phyloP scores from a whole-genome alignment of 2,888 invertebrate species.

The Stenichneumon culpator region DNA sequence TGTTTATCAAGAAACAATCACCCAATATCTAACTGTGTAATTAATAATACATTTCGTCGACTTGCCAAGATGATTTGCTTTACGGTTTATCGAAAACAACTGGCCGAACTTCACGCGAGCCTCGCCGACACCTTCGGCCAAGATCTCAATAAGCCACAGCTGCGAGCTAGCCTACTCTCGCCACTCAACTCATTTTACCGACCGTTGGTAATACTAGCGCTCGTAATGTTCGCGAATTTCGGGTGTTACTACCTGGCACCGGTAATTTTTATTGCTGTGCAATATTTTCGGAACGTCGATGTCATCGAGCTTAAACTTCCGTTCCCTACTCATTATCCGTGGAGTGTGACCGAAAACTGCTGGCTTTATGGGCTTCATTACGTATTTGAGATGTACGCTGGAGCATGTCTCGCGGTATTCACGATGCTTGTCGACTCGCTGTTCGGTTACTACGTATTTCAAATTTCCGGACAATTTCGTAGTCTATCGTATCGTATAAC shows the following conservation, averaged over 20 bases:
- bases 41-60: background rate
- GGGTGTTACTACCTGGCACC: conserved; percentile 41
- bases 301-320: conserved; percentile 56
- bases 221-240: no score
- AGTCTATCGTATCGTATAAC: conserved; percentile 50
- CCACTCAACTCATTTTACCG: conserved; percentile 13
- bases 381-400: conserved; percentile 59
- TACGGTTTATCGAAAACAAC: conserved; percentile 31
- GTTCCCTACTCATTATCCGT: conserved; percentile 68
- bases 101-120: conserved; percentile 33
- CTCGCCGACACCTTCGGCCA: conserved; percentile 34
- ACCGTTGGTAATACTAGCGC: conserved; percentile 9
- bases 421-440: conserved; percentile 71
- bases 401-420: conserved; percentile 42
- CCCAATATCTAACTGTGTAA: no score
- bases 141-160: conserved; percentile 7
- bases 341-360: conserved; percentile 57
- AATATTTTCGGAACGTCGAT: conserved; percentile 36
- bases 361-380: conserved; percentile 66
- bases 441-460: conserved; percentile 73
- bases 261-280: conserved; percentile 39
- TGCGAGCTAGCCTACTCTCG: conserved; percentile 19
- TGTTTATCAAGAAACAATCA: no score
- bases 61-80: conserved; percentile 38
- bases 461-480: conserved; percentile 58